These are phyloP conservation scores for Acipenser oxyrinchus DNA, from an alignment of 2,797 vertebrate species.

Conservation along the genomic window DNA sequence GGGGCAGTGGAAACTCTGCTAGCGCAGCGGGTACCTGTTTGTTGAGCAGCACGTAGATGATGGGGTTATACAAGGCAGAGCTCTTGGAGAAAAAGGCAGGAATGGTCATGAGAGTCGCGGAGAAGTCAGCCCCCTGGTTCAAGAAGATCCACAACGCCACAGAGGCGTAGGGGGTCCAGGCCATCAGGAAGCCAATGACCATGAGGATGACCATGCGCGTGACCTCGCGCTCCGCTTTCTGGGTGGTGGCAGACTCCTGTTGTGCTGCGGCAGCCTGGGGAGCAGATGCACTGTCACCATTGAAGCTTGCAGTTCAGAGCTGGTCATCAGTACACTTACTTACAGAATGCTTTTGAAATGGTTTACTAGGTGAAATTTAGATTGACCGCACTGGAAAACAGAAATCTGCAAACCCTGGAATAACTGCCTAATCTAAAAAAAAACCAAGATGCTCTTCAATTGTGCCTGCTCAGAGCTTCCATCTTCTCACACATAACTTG, in stretches of 20 bases:
- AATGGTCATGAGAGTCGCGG: constrained; percentile 60
- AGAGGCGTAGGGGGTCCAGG: constrained; percentile 67
- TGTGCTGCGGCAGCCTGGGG: constrained; percentile 69
- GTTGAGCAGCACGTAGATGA: constrained; percentile 60
- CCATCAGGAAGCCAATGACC: constrained; percentile 69
- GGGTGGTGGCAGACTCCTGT: constrained; percentile 70
- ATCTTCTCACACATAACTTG: too few species aligned
- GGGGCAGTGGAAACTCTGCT: too few species aligned
- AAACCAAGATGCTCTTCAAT: too few species aligned
- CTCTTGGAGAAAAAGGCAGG: constrained; percentile 80
- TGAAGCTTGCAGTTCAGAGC: too few species aligned
- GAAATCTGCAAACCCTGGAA: too few species aligned
- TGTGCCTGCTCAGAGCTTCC: too few species aligned
- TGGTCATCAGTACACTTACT: too few species aligned
- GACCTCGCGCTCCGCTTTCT: constrained; percentile 76
- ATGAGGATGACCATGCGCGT: constrained; percentile 74
- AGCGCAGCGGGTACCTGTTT: constrained; percentile 58
- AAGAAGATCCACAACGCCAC: constrained; percentile 72
- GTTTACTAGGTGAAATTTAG: too few species aligned
- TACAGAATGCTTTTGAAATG: too few species aligned
- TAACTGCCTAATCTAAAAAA: too few species aligned
- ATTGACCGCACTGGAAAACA: too few species aligned
- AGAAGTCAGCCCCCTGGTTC: constrained; percentile 60
- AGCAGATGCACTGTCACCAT: too few species aligned
- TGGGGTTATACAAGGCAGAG: constrained; percentile 67